Conservation (phyloP, 2,797 vertebrate genomes). For the Scomberomorus guttatus region DNA sequence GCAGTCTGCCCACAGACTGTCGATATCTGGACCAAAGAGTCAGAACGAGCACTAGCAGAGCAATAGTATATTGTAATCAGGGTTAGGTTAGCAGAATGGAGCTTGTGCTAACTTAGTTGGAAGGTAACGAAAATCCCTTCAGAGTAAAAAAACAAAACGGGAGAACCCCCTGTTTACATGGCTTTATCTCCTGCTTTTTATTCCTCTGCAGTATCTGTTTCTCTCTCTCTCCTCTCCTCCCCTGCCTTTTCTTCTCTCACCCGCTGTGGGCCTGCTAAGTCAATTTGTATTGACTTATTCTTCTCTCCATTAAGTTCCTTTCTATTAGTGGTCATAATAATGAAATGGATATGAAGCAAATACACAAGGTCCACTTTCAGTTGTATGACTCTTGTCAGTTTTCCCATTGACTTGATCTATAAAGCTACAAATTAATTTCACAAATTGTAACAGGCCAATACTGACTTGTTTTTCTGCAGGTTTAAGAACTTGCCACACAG, state of each 20-base stretch:
- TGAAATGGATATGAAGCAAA: constrained; percentile 69
- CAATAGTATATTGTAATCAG: background rate
- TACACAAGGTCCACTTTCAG: constrained; percentile 20
- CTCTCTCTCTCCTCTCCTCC: background rate
- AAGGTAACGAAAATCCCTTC: constrained; percentile 26
- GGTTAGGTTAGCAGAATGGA: constrained; percentile 12
- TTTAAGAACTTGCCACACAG: background rate
- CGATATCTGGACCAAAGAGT: background rate
- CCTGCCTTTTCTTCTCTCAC: background rate
- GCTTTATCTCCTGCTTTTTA: background rate
- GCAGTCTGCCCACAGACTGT: background rate
- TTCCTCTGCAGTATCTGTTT: background rate
- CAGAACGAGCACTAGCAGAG: background rate
- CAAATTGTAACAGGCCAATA: background rate
- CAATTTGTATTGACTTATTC: constrained; percentile 72
- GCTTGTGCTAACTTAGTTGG: background rate
- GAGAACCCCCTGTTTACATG: background rate
- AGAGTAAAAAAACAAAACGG: background rate
- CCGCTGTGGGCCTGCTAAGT: constrained; percentile 46
- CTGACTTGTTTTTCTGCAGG: background rate
- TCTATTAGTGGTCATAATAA: constrained; percentile 75
- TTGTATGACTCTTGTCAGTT: background rate
- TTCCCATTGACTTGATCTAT: background rate
- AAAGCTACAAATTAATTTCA: background rate
- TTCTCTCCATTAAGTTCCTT: constrained; percentile 67